phyloP scores from a whole-genome alignment of 2,888 invertebrate genomes.

The Halictus ligatus region DNA sequence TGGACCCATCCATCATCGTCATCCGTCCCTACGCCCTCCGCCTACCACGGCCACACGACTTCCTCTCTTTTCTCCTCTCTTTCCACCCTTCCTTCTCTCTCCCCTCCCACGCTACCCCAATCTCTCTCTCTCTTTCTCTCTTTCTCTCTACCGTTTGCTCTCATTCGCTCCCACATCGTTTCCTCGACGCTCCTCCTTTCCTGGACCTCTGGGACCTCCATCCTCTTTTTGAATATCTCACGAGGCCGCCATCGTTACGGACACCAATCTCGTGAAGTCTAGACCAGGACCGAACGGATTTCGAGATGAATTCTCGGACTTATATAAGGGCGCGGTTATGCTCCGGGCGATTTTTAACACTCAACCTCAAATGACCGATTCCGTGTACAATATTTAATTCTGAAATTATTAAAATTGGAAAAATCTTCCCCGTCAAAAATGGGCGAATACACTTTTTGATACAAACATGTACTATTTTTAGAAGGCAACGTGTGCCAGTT shows the following conservation, averaged over 20 bases:
- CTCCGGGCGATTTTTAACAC: background rate
- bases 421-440: no score
- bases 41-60: slow-evolving; percentile 54
- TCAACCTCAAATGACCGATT: background rate
- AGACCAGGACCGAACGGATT: slow-evolving; percentile 67
- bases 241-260: slow-evolving; percentile 79
- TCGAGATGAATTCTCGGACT: slow-evolving; percentile 58
- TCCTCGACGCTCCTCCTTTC: slow-evolving; percentile 77
- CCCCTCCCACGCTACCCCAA: background rate
- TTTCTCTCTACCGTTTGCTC: slow-evolving; percentile 31
- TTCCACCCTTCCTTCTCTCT: slow-evolving; percentile 9
- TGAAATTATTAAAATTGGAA: background rate
- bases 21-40: slow-evolving; percentile 78
- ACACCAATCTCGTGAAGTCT: slow-evolving; percentile 63
- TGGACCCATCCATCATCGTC: slow-evolving; percentile 84
- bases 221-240: slow-evolving; percentile 76
- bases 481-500: no score
- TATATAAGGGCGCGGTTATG: slow-evolving; percentile 7
- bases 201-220: slow-evolving; percentile 67
- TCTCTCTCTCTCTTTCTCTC: slow-evolving; percentile 20
- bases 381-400: background rate
- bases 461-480: no score
- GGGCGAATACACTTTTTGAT: no score
- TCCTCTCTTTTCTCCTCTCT: slow-evolving; percentile 60
- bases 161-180: slow-evolving; percentile 71